Conservation (phyloP, 2,113 vertebrate genomes). For the Vulpes vulpes region DNA sequence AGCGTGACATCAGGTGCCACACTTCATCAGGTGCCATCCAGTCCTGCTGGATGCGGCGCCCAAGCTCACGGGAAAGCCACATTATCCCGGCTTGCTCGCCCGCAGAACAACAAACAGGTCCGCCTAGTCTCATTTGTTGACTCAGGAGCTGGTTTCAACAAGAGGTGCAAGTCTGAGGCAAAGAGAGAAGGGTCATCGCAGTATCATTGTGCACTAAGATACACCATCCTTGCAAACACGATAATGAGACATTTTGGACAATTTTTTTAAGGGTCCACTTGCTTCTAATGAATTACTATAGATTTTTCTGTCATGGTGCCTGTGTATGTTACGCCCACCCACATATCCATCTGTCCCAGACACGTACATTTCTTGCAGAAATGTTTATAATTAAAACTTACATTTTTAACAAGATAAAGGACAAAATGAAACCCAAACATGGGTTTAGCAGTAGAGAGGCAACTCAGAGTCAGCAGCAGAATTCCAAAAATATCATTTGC, state of each 20-base stretch:
- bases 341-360: neutral
- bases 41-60: neutral
- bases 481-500: neutral
- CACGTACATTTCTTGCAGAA: neutral
- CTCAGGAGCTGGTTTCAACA: neutral
- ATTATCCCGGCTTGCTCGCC: fast-evolving
- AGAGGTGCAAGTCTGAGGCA: too few relatives aligned
- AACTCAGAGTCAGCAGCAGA: neutral
- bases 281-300: neutral
- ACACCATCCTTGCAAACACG: neutral
- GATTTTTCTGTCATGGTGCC: neutral
- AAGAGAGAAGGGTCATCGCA: neutral
- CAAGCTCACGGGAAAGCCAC: fast-evolving
- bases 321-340: neutral
- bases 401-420: constrained; percentile 1
- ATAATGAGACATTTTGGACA: fast-evolving
- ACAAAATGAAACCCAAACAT: neutral
- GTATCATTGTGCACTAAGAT: fast-evolving
- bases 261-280: neutral
- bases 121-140: fast-evolving
- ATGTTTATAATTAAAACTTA: neutral
- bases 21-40: too few relatives aligned
- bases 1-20: neutral
- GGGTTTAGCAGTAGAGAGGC: neutral
- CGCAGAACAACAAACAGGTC: neutral